A percentile compares a stretch with the other conserved stretches of the same genome.
These are phyloP conservation scores for Cavia aperea DNA, from an alignment of 2,113 vertebrate genomes.

Conservation along the genomic window DNA sequence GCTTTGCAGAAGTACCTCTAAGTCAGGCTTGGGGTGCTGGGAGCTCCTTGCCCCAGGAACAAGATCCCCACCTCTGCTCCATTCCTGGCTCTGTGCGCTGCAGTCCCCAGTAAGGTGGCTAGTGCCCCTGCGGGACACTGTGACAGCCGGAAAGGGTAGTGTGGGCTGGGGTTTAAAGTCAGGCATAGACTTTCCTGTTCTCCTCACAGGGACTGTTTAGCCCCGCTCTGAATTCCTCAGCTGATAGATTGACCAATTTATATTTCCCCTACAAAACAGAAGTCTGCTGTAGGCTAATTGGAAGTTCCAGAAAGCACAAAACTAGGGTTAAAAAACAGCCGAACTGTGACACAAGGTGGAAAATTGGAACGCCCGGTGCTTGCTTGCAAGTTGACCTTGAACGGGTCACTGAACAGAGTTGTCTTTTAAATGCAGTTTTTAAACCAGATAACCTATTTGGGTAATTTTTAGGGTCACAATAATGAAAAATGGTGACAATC, in stretches of 20 bases:
- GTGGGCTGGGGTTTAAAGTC: not conserved
- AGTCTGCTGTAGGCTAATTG: not conserved
- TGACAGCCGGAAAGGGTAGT: not conserved
- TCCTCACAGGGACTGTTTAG: not conserved
- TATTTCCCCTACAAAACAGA: not conserved
- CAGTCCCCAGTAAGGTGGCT: not conserved
- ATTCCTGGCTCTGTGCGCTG: not conserved
- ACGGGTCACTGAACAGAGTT: not conserved
- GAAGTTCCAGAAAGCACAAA: not conserved
- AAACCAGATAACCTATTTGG: not conserved
- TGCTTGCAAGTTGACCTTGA: not conserved
- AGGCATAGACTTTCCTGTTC: not conserved
- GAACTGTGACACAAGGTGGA: not conserved
- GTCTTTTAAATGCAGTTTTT: not conserved
- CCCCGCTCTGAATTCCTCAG: not conserved
- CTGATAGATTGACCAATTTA: constrained; percentile 8
- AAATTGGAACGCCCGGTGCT: not conserved
- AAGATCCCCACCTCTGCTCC: fast-evolving
- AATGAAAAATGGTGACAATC: not conserved
- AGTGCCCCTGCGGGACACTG: not conserved
- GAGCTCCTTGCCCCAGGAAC: not conserved
- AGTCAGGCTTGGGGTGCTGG: not conserved
- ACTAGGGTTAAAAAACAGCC: not conserved
- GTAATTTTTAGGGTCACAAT: not conserved
- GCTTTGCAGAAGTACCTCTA: not conserved